These are phyloP conservation scores for Dendrophyllia cribrosa DNA, from an alignment of 64 coral and sea anemone species.

Conservation along the genomic window DNA sequence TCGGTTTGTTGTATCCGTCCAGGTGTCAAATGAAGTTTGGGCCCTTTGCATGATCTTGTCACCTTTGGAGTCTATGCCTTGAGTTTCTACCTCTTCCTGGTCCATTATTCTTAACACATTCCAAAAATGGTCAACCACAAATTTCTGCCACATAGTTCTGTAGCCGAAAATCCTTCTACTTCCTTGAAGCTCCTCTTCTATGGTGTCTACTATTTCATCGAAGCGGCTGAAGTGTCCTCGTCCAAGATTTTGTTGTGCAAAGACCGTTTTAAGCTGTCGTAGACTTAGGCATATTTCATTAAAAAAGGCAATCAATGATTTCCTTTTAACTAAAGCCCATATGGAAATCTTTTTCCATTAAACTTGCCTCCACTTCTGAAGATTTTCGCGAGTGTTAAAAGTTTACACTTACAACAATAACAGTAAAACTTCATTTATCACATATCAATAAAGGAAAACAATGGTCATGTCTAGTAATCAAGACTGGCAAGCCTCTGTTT, in stretches of 20 bases:
- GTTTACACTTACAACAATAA: no score
- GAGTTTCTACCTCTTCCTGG: no score
- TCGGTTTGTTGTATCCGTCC: not conserved
- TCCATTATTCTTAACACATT: not conserved
- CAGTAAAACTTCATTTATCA: no score
- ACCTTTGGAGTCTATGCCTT: no score
- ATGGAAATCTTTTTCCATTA: conserved; percentile 58
- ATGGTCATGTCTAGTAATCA: no score
- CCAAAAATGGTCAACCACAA: conserved; percentile 50
- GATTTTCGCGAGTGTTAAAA: no score
- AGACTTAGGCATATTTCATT: conserved; percentile 43
- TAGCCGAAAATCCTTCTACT: conserved; percentile 60
- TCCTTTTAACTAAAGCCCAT: conserved; percentile 56
- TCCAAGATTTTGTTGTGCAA: conserved; percentile 45
- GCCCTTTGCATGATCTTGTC: no score
- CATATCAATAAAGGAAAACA: no score
- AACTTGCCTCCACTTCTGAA: no score
- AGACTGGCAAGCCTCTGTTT: no score
- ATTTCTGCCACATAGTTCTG: conserved; percentile 71
- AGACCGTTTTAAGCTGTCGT: conserved; percentile 62
- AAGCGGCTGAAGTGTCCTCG: conserved; percentile 57
- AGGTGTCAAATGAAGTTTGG: no score
- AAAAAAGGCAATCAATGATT: conserved; percentile 70
- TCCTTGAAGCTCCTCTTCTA: conserved; percentile 50
- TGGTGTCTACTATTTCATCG: conserved; percentile 49